phyloP scores from a whole-genome alignment of 2,797 vertebrate species.

The Onychomys arenicola region DNA sequence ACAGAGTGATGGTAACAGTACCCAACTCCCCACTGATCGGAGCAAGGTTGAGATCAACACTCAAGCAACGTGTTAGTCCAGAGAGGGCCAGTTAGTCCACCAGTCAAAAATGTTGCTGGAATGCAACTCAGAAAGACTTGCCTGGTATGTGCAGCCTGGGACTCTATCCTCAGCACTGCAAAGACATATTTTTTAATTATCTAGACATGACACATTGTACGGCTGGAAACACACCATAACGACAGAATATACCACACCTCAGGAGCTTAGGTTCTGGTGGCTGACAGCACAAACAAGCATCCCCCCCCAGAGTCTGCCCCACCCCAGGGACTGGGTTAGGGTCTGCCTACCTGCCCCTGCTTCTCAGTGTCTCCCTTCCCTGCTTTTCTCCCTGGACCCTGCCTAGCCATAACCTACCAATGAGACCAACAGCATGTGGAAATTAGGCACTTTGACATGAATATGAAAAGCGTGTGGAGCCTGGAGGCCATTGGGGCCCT shows the following conservation, averaged over 20 bases:
- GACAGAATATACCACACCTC: not conserved
- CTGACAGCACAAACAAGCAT: not conserved
- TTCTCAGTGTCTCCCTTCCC: not conserved
- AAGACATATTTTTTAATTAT: not conserved
- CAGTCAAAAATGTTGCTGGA: not conserved
- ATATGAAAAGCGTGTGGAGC: not conserved
- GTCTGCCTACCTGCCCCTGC: not conserved
- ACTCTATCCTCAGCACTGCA: not conserved
- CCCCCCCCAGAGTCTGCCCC: not conserved
- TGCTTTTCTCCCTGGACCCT: not conserved
- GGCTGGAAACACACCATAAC: not conserved
- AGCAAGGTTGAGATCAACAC: not conserved
- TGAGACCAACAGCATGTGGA: not conserved
- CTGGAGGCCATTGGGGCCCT: no score
- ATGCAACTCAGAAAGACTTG: not conserved
- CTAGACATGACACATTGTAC: fast-evolving
- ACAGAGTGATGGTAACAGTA: not conserved
- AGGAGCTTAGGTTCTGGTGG: not conserved
- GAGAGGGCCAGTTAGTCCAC: not conserved
- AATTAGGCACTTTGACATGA: not conserved
- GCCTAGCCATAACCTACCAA: not conserved
- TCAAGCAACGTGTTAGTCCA: not conserved
- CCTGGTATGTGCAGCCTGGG: not conserved
- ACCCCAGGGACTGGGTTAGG: not conserved
- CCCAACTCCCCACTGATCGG: not conserved